A percentile compares a stretch with the other conserved stretches of the same genome.
These are phyloP conservation scores for Monoplex corrugatus DNA, from an alignment of 2,888 invertebrate species.

Conservation along the genomic window DNA sequence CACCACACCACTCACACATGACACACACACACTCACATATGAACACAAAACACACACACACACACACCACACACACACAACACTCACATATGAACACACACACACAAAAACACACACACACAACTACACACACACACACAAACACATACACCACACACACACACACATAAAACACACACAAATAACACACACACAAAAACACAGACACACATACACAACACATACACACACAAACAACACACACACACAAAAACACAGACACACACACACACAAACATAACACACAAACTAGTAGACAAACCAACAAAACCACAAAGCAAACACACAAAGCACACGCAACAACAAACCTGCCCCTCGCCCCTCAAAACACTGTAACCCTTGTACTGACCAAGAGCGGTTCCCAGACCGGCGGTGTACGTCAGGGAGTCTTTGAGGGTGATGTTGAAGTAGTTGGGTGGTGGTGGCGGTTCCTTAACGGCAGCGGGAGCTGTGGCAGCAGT, in stretches of 20 bases:
- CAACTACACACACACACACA: too few relatives aligned
- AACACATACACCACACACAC: too few relatives aligned
- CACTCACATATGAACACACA: too few relatives aligned
- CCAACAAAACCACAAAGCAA: not conserved
- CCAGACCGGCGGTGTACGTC: conserved; percentile 78
- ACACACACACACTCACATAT: too few relatives aligned
- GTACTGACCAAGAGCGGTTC: conserved; percentile 67
- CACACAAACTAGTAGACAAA: too few relatives aligned
- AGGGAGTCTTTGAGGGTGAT: conserved; percentile 83
- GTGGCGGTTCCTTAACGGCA: conserved; percentile 68
- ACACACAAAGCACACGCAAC: not conserved
- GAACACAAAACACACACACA: too few relatives aligned
- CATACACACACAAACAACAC: not conserved
- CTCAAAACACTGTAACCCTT: not conserved
- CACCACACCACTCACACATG: too few relatives aligned
- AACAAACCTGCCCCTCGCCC: not conserved
- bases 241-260: not conserved
- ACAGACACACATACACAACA: not conserved
- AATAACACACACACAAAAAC: not conserved
- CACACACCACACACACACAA: too few relatives aligned
- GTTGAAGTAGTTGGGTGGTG: conserved; percentile 87
- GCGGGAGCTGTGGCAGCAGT: conserved; percentile 66
- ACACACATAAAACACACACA: too few relatives aligned
- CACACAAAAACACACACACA: too few relatives aligned
- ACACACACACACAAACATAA: too few relatives aligned